These are phyloP conservation scores for Clivina fossor DNA, from an alignment of 2,888 invertebrate species.

Conservation along the genomic window DNA sequence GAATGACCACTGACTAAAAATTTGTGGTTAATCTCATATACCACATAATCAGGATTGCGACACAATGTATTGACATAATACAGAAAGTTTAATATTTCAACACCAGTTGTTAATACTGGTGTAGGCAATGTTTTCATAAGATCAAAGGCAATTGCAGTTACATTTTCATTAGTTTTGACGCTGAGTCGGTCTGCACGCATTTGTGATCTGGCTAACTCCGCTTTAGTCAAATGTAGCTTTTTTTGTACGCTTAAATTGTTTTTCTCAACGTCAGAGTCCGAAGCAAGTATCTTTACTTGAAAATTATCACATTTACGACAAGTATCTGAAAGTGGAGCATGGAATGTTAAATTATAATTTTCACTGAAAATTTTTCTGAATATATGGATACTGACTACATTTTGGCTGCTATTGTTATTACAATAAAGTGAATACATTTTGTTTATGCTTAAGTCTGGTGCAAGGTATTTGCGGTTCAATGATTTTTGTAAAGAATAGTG, in stretches of 20 bases:
- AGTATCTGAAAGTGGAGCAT: no score
- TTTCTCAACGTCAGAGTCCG: conserved; percentile 4
- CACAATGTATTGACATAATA: conserved; percentile 38
- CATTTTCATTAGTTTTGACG: conserved; percentile 3
- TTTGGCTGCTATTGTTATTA: conserved; percentile 14
- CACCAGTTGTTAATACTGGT: conserved; percentile 40
- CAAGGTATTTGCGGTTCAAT: conserved; percentile 18
- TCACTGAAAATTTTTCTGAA: conserved; percentile 1
- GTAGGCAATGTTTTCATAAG: conserved; percentile 43
- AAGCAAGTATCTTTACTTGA: conserved; percentile 4
- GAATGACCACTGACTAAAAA: no score
- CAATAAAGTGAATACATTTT: conserved; percentile 15
- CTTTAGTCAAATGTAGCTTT: conserved; percentile 7
- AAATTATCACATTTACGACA: conserved; percentile 5
- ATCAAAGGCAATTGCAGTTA: conserved; percentile 3
- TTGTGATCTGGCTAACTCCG: conserved; percentile 6
- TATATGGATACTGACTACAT: conserved; percentile 16
- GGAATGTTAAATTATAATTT: conserved; percentile 7
- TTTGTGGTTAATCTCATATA: conserved; percentile 35
- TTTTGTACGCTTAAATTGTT: conserved; percentile 7
- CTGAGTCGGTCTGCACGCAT: conserved; percentile 5
- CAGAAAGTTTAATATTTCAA: conserved; percentile 40
- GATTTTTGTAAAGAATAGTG: conserved; percentile 15
- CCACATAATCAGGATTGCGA: conserved; percentile 34
- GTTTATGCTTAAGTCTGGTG: conserved; percentile 14